These are phyloP conservation scores for Actinia tenebrosa DNA, from an alignment of 64 coral and sea anemone genomes.

Conservation along the genomic window DNA sequence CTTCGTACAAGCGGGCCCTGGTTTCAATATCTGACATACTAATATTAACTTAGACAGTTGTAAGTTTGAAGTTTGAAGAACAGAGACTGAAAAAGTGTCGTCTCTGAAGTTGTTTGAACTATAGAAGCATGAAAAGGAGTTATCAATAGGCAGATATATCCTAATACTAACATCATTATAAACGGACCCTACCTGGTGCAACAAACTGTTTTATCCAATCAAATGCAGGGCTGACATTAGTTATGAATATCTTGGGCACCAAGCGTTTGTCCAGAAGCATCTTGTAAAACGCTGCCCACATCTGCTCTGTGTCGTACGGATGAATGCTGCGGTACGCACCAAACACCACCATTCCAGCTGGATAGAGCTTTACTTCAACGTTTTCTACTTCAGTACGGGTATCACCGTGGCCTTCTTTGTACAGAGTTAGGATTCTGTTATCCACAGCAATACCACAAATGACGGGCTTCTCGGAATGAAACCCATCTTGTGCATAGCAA, in stretches of 20 bases:
- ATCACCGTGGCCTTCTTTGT: constrained; percentile 19
- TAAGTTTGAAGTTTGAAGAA: too few species aligned
- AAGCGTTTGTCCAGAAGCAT: constrained; percentile 40
- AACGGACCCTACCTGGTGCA: constrained; percentile 31
- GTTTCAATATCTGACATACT: too few species aligned
- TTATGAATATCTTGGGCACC: constrained; percentile 53
- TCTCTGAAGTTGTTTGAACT: too few species aligned
- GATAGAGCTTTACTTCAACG: constrained; percentile 58
- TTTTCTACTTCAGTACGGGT: constrained; percentile 50
- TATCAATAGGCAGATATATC: too few species aligned
- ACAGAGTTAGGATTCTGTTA: constrained; percentile 63
- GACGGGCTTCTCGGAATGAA: constrained; percentile 74
- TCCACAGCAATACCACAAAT: constrained; percentile 50
- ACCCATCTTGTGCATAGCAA: constrained; percentile 66
- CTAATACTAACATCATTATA: background rate
- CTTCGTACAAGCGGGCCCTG: too few species aligned
- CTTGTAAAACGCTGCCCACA: constrained; percentile 77
- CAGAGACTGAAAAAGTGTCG: too few species aligned
- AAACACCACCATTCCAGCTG: constrained; percentile 54
- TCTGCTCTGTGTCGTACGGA: constrained; percentile 62
- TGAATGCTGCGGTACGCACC: constrained; percentile 32
- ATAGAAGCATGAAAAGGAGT: too few species aligned
- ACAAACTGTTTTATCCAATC: constrained; percentile 63
- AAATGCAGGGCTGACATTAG: constrained; percentile 65
- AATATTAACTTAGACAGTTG: too few species aligned